These are phyloP conservation scores for Danionella cerebrum DNA, from an alignment of 2,113 vertebrate genomes.

Conservation along the genomic window DNA sequence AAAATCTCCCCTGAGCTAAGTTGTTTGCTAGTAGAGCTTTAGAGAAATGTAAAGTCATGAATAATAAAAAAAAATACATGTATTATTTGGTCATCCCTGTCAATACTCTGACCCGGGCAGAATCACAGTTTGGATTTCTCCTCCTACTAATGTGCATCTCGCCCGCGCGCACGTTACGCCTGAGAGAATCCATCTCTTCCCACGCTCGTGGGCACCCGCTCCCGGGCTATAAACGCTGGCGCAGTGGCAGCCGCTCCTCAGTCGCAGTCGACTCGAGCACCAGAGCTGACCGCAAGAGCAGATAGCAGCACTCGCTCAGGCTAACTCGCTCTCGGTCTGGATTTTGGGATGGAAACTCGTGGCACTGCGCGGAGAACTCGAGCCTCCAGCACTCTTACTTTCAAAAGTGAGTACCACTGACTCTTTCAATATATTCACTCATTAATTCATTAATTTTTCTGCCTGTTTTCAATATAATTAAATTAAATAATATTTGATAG, in stretches of 20 bases:
- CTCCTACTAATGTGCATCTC: conserved; percentile 8
- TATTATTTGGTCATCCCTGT: neutral
- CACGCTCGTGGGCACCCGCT: conserved; percentile 49
- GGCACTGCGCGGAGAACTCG: conserved; percentile 41
- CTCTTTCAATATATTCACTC: too few relatives aligned
- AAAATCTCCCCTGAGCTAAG: too few relatives aligned
- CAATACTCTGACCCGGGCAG: neutral
- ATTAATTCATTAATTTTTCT: too few relatives aligned
- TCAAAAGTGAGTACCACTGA: conserved; percentile 65
- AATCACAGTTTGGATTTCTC: conserved; percentile 47
- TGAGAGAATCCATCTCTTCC: conserved; percentile 53
- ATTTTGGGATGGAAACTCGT: conserved; percentile 63
- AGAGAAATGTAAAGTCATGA: neutral
- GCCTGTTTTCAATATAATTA: too few relatives aligned
- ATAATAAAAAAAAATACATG: neutral
- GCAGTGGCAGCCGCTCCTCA: conserved; percentile 46
- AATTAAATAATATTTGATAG: too few relatives aligned
- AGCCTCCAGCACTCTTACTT: conserved; percentile 44
- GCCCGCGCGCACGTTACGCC: conserved; percentile 53
- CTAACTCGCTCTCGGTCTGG: conserved; percentile 75
- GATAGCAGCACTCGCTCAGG: conserved; percentile 68
- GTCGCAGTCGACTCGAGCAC: conserved; percentile 43
- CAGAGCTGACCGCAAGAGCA: conserved; percentile 65
- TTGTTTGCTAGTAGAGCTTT: neutral
- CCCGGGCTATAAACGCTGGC: conserved; percentile 51